Percentiles rank a stretch among this genome's conserved stretches.
Conservation (phyloP, 2,888 invertebrate genomes). For the Ichneumoninae sp. region DNA sequence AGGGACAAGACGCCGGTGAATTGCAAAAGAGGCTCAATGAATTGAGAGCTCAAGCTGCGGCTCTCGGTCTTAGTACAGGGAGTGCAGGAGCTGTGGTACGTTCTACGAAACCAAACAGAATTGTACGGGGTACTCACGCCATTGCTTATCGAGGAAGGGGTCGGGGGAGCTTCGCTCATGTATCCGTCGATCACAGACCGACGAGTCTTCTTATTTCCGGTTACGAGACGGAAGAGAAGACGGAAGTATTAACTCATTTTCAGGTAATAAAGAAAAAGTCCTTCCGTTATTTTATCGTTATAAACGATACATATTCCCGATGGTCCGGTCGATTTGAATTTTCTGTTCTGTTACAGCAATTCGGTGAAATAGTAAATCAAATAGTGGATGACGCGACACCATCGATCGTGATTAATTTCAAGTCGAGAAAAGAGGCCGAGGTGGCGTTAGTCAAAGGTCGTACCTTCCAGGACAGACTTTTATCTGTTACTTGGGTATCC, state of each 20-base stretch:
- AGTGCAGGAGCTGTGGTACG: slow-evolving; percentile 71
- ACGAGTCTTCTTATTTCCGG: slow-evolving; percentile 94
- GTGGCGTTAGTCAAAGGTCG: slow-evolving; percentile 91
- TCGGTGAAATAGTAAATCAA: slow-evolving; percentile 94
- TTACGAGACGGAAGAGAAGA: slow-evolving; percentile 93
- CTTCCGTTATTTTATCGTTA: not conserved
- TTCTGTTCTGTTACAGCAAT: slow-evolving; percentile 88
- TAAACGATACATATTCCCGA: not conserved
- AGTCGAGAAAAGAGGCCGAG: slow-evolving; percentile 92
- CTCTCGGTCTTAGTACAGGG: slow-evolving; percentile 80
- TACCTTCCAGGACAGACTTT: slow-evolving; percentile 88
- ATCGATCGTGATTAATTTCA: slow-evolving; percentile 91
- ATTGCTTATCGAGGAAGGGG: slow-evolving; percentile 81
- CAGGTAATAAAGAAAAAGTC: slow-evolving; percentile 87
- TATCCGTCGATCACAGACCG: slow-evolving; percentile 94
- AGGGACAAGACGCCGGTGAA: slow-evolving; percentile 94
- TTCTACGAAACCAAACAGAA: slow-evolving; percentile 75
- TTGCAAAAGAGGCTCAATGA: slow-evolving; percentile 90
- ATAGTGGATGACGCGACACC: slow-evolving; percentile 91
- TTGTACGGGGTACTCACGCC: slow-evolving; percentile 77
- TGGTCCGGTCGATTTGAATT: not conserved
- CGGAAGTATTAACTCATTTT: slow-evolving; percentile 92
- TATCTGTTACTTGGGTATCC: slow-evolving; percentile 85
- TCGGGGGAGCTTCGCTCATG: slow-evolving; percentile 84
- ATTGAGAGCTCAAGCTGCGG: slow-evolving; percentile 87